These are phyloP conservation scores for Bolborhynchus lineola DNA, from an alignment of 2,113 vertebrate species.

Conservation along the genomic window DNA sequence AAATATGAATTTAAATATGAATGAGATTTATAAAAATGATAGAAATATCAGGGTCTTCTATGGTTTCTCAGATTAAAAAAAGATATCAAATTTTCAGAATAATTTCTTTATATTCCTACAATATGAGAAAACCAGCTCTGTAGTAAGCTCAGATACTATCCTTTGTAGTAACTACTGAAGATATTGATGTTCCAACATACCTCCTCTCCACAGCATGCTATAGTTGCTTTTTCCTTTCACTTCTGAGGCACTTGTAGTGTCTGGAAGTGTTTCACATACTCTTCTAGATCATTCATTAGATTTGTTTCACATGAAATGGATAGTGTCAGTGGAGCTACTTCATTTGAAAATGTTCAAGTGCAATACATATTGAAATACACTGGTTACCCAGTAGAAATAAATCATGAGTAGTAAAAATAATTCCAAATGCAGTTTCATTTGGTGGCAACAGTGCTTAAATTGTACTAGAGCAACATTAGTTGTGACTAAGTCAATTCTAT, in stretches of 20 bases:
- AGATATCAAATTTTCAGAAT: not conserved
- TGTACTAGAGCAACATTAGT: not conserved
- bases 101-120: not conserved
- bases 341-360: not conserved
- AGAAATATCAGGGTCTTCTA: not conserved
- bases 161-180: not conserved
- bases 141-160: not conserved
- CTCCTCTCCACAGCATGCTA: not conserved
- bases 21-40: not conserved
- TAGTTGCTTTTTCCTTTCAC: not conserved
- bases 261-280: not conserved
- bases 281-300: not conserved
- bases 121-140: not conserved
- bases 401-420: not conserved
- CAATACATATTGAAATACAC: not conserved
- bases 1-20: not conserved
- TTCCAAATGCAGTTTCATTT: not conserved
- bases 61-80: not conserved
- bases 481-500: not conserved
- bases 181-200: not conserved
- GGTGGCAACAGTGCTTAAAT: rapidly evolving
- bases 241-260: not conserved
- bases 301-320: not conserved
- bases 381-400: not conserved
- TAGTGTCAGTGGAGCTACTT: not conserved